A percentile compares a stretch with the other conserved stretches of the same genome.
phyloP scores from a whole-genome alignment of 2,113 vertebrate genomes.

The Mormyrus lacerda region DNA sequence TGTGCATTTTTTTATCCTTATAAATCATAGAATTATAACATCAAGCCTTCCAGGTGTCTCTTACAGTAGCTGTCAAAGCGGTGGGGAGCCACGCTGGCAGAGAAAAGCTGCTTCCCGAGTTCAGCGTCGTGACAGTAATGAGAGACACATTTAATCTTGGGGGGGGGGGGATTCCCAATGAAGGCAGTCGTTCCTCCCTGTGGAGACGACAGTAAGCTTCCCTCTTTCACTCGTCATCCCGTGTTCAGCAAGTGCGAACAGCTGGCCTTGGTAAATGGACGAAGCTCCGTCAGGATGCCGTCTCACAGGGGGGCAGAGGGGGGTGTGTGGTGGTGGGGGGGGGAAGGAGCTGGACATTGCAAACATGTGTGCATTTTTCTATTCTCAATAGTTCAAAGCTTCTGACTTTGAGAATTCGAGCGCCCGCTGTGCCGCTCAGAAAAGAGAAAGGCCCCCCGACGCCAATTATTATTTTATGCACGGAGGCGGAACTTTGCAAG shows the following conservation, averaged over 20 bases:
- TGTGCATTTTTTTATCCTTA: not conserved
- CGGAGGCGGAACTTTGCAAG: not conserved
- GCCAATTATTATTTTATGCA: conserved; percentile 20
- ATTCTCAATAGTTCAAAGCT: conserved; percentile 26
- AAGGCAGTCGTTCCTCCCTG: not conserved
- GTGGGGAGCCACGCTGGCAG: not conserved
- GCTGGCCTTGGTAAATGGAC: conserved; percentile 51
- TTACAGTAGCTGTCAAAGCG: not conserved
- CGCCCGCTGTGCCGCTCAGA: conserved; percentile 49
- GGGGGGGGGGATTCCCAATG: not conserved
- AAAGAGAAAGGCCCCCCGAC: conserved; percentile 33
- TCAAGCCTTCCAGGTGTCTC: not conserved
- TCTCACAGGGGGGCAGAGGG: conserved; percentile 30
- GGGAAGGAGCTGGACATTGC: conserved; percentile 36
- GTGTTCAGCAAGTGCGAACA: conserved; percentile 48
- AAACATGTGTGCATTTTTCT: conserved; percentile 38
- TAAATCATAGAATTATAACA: not conserved
- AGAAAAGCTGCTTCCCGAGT: not conserved
- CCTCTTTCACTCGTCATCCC: conserved; percentile 11
- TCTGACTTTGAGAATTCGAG: conserved; percentile 41
- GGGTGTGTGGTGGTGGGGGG: not conserved
- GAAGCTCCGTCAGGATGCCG: conserved; percentile 46
- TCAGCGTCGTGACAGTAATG: not conserved
- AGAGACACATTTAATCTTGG: not conserved
- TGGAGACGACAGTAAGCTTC: not conserved